Evolutionary conservation across 1,140 invertebrate genomes (phyloP).

Genomic region (Sycobia sp.): DNA sequence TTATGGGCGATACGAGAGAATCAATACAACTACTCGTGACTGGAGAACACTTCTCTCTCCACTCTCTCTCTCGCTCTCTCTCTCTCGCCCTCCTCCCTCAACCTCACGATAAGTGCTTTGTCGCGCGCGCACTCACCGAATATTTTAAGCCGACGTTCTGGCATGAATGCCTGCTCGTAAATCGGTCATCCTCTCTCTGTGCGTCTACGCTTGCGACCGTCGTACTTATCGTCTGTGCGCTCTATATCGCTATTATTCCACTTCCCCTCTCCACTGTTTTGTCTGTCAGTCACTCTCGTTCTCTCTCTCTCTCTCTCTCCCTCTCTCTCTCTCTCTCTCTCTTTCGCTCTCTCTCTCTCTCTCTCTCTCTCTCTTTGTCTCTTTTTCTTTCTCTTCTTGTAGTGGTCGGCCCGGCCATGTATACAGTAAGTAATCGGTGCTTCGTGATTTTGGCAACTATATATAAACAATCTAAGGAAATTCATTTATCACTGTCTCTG

Average conservation of each 20-base stretch:
- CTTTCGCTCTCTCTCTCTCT: too few species aligned
- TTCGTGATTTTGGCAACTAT: conserved; percentile 34
- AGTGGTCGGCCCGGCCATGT: conserved; percentile 18
- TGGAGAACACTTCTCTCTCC: too few species aligned
- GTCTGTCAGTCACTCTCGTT: too few species aligned
- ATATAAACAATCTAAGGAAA: too few species aligned
- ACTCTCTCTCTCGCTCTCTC: too few species aligned
- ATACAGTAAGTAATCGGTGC: conserved; percentile 39
- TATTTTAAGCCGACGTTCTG: conserved; percentile 28
- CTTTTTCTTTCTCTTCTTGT: not conserved
- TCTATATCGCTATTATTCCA: conserved; percentile 7
- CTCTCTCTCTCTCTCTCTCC: too few species aligned
- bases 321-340: not conserved
- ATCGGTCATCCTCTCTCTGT: conserved; percentile 5
- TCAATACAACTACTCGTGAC: too few species aligned
- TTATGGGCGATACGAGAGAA: conserved; percentile 17
- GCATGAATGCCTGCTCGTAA: conserved; percentile 28
- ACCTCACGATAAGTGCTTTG: conserved; percentile 22
- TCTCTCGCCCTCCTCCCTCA: too few species aligned
- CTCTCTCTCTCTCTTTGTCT: too few species aligned
- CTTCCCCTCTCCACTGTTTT: too few species aligned
- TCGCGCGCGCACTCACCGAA: conserved; percentile 1
- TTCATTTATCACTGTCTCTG: conserved; percentile 40
- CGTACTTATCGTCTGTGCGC: conserved; percentile 3
- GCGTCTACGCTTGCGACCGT: not conserved